Conservation (phyloP, 2,113 vertebrate species). For the Corythornis madagascariensis region DNA sequence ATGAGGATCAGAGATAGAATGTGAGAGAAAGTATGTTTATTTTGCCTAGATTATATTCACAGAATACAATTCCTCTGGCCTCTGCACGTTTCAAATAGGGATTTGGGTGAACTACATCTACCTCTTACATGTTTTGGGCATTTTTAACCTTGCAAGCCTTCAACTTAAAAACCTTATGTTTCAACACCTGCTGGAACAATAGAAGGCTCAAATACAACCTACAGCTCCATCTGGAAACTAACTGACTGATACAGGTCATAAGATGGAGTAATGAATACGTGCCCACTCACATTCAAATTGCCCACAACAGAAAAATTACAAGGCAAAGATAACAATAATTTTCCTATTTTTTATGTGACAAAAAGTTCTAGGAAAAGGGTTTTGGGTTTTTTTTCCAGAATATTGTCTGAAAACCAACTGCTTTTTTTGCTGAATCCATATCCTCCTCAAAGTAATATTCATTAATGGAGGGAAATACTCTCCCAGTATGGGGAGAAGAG, state of each 20-base stretch:
- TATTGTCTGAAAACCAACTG: not conserved
- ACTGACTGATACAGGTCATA: not conserved
- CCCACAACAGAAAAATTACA: not conserved
- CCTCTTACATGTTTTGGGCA: not conserved
- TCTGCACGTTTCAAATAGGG: not conserved
- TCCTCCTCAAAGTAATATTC: not conserved
- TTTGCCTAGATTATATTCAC: not conserved
- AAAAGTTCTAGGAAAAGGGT: not conserved
- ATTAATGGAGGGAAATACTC: not conserved
- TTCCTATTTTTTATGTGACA: not conserved
- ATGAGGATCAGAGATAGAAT: not conserved
- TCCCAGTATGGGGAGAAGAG: not conserved
- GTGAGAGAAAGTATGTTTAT: not conserved
- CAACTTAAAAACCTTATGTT: not conserved
- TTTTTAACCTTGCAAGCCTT: not conserved
- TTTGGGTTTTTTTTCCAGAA: accelerated
- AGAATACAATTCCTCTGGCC: not conserved
- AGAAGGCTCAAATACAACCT: not conserved
- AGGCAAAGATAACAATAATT: not conserved
- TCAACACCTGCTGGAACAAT: not conserved
- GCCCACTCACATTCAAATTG: not conserved
- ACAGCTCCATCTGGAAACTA: not conserved
- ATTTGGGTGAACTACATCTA: not conserved
- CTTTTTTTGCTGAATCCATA: not conserved
- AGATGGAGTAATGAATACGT: not conserved